These are phyloP conservation scores for Potamarius usumacintae DNA, from an alignment of 2,113 vertebrate genomes.

Conservation along the genomic window DNA sequence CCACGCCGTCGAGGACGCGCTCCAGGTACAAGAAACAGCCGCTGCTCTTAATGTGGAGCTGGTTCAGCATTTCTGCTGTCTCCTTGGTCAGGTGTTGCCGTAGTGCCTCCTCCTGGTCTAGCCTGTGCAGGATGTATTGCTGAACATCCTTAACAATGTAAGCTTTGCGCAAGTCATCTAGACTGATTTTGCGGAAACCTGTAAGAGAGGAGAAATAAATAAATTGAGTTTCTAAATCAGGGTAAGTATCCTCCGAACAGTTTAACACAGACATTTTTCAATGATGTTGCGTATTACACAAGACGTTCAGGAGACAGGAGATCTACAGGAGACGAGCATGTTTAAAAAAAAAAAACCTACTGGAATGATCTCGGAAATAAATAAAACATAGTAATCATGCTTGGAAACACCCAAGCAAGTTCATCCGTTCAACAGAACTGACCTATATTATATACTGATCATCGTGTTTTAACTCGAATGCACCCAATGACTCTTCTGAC, in stretches of 20 bases:
- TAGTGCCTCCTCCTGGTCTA: slow-evolving; percentile 95
- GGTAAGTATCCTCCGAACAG: no score
- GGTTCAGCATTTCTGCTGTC: slow-evolving; percentile 97
- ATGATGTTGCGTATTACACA: background rate
- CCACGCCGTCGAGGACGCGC: slow-evolving; percentile 93
- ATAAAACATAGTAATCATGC: background rate
- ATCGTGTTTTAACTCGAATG: background rate
- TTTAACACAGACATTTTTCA: background rate
- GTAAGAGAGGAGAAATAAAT: slow-evolving; percentile 35
- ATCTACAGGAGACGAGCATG: background rate
- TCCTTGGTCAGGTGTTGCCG: slow-evolving; percentile 97
- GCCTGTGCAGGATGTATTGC: slow-evolving; percentile 94
- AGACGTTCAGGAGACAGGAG: background rate
- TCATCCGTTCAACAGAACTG: background rate
- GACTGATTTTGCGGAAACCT: slow-evolving; percentile 97
- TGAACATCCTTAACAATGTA: slow-evolving; percentile 98
- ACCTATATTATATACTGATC: slow-evolving; percentile 17
- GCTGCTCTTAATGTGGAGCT: slow-evolving; percentile 98
- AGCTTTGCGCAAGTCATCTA: slow-evolving; percentile 94
- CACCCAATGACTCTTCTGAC: slow-evolving; percentile 4
- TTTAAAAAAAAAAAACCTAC: background rate
- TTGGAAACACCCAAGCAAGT: background rate
- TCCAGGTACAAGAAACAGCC: slow-evolving; percentile 98
- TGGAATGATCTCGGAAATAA: background rate
- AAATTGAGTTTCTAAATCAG: background rate